A percentile compares a stretch with the other conserved stretches of the same genome.
Evolutionary conservation across 92 coral and sea anemone species (phyloP).

Genomic region (Zoanthus sociatus): DNA sequence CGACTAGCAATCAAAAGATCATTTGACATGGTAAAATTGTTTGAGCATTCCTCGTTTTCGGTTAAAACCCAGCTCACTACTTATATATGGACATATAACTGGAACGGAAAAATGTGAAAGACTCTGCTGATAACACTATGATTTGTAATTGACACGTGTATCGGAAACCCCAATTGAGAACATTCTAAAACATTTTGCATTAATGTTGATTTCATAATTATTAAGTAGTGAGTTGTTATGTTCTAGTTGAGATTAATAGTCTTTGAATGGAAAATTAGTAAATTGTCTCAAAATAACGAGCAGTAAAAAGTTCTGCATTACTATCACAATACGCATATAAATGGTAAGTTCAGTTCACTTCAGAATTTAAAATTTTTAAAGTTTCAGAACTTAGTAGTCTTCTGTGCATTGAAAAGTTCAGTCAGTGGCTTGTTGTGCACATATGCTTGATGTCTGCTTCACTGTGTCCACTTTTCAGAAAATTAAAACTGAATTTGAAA

Average conservation of each 20-base stretch:
- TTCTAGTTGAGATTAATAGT: neutral
- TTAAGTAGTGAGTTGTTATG: neutral
- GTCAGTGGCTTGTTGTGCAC: neutral
- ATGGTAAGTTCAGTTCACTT: neutral
- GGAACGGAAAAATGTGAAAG: too few relatives aligned
- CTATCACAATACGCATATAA: neutral
- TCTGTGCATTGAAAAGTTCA: neutral
- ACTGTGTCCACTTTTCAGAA: too few relatives aligned
- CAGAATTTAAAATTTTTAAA: neutral
- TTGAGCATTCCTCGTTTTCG: too few relatives aligned
- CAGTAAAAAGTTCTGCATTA: slow-evolving; percentile 2
- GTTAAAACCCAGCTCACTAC: too few relatives aligned
- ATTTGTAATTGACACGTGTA: neutral
- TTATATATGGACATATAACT: too few relatives aligned
- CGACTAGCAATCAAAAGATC: too few relatives aligned
- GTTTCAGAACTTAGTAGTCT: neutral
- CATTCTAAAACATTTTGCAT: neutral
- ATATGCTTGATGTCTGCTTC: neutral
- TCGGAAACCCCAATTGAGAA: neutral
- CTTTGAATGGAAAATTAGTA: neutral
- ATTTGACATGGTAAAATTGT: too few relatives aligned
- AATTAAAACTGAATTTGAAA: too few relatives aligned
- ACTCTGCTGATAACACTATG: too few relatives aligned
- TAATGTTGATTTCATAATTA: neutral
- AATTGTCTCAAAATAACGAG: neutral